Evolutionary conservation across 2,113 vertebrate species (phyloP).

Genomic region (Lophochroa leadbeateri): DNA sequence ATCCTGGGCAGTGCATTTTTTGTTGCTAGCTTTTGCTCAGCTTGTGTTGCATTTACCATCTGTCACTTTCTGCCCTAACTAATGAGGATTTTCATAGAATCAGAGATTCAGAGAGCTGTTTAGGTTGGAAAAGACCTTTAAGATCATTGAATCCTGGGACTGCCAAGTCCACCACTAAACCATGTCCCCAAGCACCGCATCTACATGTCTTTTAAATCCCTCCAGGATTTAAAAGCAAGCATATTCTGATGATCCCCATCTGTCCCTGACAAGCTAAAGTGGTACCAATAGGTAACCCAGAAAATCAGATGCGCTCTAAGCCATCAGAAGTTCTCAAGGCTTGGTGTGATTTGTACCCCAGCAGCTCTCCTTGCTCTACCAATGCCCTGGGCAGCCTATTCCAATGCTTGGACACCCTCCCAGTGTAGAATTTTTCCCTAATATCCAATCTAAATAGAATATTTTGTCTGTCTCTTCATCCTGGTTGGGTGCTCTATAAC

Average conservation of each 20-base stretch:
- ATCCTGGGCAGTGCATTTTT: background rate
- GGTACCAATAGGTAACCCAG: background rate
- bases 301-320: background rate
- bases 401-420: background rate
- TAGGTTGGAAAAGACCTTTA: background rate
- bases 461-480: background rate
- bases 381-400: background rate
- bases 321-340: background rate
- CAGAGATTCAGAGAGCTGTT: background rate
- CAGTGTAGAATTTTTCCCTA: background rate
- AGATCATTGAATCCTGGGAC: background rate
- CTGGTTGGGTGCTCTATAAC: background rate
- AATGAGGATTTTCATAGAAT: background rate
- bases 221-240: background rate
- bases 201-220: background rate
- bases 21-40: background rate
- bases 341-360: background rate
- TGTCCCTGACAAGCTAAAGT: background rate
- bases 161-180: background rate
- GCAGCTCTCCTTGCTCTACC: background rate
- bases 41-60: conserved; percentile 8
- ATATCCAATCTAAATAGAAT: background rate
- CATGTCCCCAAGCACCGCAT: background rate
- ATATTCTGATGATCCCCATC: background rate
- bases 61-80: conserved; percentile 4